phyloP scores from a whole-genome alignment of 2,888 invertebrate genomes.

The Lithophane semibrunnea region DNA sequence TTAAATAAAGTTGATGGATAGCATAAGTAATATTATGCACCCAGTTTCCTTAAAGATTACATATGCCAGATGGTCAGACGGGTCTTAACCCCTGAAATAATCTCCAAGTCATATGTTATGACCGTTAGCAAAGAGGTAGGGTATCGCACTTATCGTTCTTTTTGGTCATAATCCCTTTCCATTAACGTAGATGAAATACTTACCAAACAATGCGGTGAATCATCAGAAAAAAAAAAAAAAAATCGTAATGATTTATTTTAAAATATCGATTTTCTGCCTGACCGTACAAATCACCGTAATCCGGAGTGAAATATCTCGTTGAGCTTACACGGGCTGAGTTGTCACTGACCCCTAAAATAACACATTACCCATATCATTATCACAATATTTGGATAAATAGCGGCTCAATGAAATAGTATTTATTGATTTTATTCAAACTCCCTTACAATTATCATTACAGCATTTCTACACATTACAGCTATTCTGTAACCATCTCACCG shows the following conservation, averaged over 20 bases:
- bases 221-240: too few relatives aligned
- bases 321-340: too few relatives aligned
- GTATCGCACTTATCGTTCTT: not conserved
- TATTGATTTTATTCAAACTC: too few relatives aligned
- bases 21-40: not conserved
- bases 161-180: not conserved
- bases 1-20: not conserved
- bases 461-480: too few relatives aligned
- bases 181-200: slow-evolving; percentile 4
- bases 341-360: not conserved
- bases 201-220: too few relatives aligned
- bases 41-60: slow-evolving; percentile 16
- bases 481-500: too few relatives aligned
- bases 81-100: slow-evolving; percentile 20
- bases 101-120: not conserved
- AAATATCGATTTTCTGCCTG: too few relatives aligned
- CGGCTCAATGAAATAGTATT: not conserved
- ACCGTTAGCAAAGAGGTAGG: not conserved
- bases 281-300: too few relatives aligned
- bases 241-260: too few relatives aligned
- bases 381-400: slow-evolving; percentile 18
- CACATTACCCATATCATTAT: slow-evolving; percentile 11
- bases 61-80: not conserved
- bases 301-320: too few relatives aligned
- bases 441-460: too few relatives aligned